Conservation (phyloP, 2,888 invertebrate genomes). For the Micropterix aruncella region DNA sequence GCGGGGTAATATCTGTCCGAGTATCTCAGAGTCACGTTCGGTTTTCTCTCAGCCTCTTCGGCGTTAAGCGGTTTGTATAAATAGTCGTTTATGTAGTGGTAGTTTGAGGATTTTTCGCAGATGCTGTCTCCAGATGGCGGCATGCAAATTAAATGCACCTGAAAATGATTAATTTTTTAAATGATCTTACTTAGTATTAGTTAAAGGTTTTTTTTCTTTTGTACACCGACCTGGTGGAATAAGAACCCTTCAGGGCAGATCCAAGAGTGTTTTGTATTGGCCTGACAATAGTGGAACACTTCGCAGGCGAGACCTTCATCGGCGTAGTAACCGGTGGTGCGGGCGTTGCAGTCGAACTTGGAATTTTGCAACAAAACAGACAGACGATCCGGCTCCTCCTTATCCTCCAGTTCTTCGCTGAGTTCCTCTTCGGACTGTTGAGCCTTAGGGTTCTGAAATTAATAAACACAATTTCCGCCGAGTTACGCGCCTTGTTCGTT, state of each 20-base stretch:
- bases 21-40: conserved; percentile 66
- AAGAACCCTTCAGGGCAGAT: conserved; percentile 84
- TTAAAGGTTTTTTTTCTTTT: not conserved
- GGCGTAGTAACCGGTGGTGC: conserved; percentile 82
- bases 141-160: conserved; percentile 90
- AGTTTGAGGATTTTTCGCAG: conserved; percentile 78
- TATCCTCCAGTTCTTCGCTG: conserved; percentile 47
- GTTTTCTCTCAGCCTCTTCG: conserved; percentile 67
- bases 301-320: conserved; percentile 81
- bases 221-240: conserved; percentile 57
- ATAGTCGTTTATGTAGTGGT: conserved; percentile 86
- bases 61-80: conserved; percentile 78
- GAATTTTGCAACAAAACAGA: conserved; percentile 66
- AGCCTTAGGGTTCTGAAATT: conserved; percentile 14
- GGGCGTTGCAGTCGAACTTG: conserved; percentile 66
- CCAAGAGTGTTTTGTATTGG: conserved; percentile 82
- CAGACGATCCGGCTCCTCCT: conserved; percentile 76
- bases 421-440: conserved; percentile 31
- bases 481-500: no score
- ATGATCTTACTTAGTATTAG: not conserved
- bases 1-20: conserved; percentile 76
- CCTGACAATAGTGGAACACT: conserved; percentile 89
- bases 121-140: conserved; percentile 80
- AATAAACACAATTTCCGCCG: no score
- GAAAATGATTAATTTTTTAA: conserved; percentile 16